A percentile compares a stretch with the other conserved stretches of the same genome.
These are phyloP conservation scores for Potamarius usumacintae DNA, from an alignment of 2,113 vertebrate genomes.

Conservation along the genomic window DNA sequence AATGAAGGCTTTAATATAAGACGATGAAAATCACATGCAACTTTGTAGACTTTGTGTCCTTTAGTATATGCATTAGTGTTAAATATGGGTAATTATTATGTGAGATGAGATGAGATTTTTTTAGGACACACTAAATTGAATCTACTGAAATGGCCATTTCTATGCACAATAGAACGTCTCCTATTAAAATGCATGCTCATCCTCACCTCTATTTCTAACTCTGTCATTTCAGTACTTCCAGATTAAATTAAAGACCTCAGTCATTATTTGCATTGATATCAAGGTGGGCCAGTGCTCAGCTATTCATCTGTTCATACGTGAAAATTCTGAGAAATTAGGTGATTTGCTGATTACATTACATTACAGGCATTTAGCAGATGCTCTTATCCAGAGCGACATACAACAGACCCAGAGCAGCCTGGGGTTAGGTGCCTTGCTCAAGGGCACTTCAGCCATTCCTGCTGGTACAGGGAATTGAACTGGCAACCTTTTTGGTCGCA, in stretches of 20 bases:
- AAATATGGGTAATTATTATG: constrained; percentile 23
- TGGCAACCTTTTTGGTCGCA: too few species aligned
- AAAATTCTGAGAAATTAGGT: neutral
- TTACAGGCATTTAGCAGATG: too few species aligned
- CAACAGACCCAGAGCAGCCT: too few species aligned
- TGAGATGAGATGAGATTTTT: constrained; percentile 6
- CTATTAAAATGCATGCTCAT: constrained; percentile 10
- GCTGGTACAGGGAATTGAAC: too few species aligned
- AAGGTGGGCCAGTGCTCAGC: neutral
- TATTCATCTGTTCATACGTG: neutral
- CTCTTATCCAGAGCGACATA: too few species aligned
- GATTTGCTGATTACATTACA: neutral
- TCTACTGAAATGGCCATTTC: neutral
- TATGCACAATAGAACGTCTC: neutral
- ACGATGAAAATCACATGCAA: neutral
- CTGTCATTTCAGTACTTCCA: neutral
- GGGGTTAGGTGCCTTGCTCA: too few species aligned
- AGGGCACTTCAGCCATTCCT: too few species aligned
- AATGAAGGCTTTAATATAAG: neutral
- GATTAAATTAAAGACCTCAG: constrained; percentile 4
- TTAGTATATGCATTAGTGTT: neutral
- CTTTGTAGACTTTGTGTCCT: neutral
- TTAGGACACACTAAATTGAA: neutral
- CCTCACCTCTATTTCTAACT: neutral
- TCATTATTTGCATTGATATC: constrained; percentile 8